phyloP scores from a whole-genome alignment of 1,140 invertebrate genomes.

The Trichoplusia ni region DNA sequence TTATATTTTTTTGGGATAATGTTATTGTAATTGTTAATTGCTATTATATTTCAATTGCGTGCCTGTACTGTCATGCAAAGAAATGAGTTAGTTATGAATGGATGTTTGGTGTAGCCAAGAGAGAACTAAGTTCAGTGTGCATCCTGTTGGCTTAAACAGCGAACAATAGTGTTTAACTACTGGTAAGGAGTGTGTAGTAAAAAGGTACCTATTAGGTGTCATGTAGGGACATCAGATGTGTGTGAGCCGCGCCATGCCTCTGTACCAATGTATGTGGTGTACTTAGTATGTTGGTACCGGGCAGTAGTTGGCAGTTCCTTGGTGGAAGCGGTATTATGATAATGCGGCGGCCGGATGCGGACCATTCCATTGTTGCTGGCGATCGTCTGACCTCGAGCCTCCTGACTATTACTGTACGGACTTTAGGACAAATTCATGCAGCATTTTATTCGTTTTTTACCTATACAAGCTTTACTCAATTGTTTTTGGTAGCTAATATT shows the following conservation, averaged over 20 bases:
- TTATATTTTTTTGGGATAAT: conserved; percentile 10
- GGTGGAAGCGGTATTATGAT: conserved; percentile 76
- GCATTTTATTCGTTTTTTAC: no score
- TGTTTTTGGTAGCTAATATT: conserved; percentile 2
- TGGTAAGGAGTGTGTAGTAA: not conserved
- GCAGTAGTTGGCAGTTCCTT: conserved; percentile 48
- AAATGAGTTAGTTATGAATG: no score
- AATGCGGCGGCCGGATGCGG: conserved; percentile 73
- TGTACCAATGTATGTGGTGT: not conserved
- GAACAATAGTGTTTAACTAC: no score
- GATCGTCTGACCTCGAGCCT: conserved; percentile 69
- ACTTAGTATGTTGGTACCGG: not conserved
- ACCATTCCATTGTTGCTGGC: conserved; percentile 76
- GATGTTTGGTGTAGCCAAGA: no score
- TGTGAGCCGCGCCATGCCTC: not conserved
- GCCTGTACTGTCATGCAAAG: no score
- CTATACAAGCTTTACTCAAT: no score
- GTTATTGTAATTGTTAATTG: conserved; percentile 3
- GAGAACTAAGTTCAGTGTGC: no score
- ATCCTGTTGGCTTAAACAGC: not conserved
- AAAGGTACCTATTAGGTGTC: not conserved
- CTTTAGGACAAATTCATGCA: conserved; percentile 62
- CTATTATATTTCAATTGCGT: no score
- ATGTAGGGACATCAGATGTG: not conserved
- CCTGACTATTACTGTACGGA: conserved; percentile 49